A percentile compares a stretch with the other conserved stretches of the same genome.
Evolutionary conservation across 2,797 vertebrate genomes (phyloP).

Genomic region (Myotis myotis): DNA sequence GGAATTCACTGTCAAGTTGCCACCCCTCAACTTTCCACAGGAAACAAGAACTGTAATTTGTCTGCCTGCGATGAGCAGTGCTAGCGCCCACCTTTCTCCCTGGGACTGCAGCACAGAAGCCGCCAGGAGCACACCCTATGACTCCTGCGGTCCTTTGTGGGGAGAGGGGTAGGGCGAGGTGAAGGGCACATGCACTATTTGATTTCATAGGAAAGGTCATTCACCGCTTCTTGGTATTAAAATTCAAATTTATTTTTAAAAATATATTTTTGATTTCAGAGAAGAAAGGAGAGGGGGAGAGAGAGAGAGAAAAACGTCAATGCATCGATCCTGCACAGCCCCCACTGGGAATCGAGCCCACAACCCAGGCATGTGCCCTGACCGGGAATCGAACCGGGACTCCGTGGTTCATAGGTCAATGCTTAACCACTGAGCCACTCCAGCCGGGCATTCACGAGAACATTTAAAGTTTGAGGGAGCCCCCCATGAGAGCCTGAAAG

Average conservation of each 20-base stretch:
- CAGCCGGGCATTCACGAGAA: not conserved
- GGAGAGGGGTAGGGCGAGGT: accelerated
- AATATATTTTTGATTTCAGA: too few relatives aligned
- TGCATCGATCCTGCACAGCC: too few relatives aligned
- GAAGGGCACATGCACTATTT: not conserved
- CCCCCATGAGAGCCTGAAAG: conserved; percentile 59
- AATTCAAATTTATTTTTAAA: conserved; percentile 8
- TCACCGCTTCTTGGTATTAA: conserved; percentile 47
- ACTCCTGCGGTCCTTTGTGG: not conserved
- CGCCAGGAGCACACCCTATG: conserved; percentile 11
- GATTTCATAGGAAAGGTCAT: conserved; percentile 52
- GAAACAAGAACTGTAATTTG: conserved; percentile 65
- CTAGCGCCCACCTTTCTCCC: not conserved
- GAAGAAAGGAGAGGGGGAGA: too few relatives aligned
- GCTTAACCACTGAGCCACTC: too few relatives aligned
- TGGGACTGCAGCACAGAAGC: not conserved
- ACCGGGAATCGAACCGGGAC: too few relatives aligned
- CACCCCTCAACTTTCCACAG: conserved; percentile 70
- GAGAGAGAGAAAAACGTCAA: too few relatives aligned
- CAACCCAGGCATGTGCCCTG: too few relatives aligned
- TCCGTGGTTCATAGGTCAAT: too few relatives aligned
- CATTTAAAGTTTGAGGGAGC: conserved; percentile 66
- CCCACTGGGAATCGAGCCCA: too few relatives aligned
- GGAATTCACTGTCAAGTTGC: conserved; percentile 80
- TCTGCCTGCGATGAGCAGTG: conserved; percentile 58